Percentiles rank a stretch among this genome's conserved stretches.
Conservation (phyloP, 1,140 invertebrate species). For the Fopius arisanus region DNA sequence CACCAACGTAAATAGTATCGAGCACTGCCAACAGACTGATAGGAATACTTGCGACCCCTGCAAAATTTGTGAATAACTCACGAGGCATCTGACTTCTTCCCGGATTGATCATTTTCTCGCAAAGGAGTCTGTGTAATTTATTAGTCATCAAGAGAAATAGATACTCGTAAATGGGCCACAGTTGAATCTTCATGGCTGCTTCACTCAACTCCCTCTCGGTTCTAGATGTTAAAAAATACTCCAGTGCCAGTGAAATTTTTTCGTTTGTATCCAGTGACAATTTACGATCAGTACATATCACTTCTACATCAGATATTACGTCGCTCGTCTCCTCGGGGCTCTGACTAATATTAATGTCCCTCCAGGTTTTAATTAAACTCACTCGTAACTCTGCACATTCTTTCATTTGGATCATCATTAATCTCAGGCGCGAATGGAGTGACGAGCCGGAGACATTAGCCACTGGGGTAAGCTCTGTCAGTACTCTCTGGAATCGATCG, state of each 20-base stretch:
- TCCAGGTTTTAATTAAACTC: slow-evolving; percentile 42
- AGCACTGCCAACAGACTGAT: slow-evolving; percentile 45
- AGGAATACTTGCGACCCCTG: slow-evolving; percentile 49
- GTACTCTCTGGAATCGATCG: slow-evolving; percentile 33
- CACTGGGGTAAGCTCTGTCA: slow-evolving; percentile 33
- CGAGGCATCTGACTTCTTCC: not conserved
- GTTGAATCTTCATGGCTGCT: slow-evolving; percentile 35
- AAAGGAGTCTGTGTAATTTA: slow-evolving; percentile 42
- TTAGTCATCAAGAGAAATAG: slow-evolving; percentile 46
- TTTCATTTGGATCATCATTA: slow-evolving; percentile 34
- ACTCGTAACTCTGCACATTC: slow-evolving; percentile 30
- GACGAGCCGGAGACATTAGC: slow-evolving; percentile 6
- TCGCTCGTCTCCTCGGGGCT: not conserved
- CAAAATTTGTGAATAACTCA: slow-evolving; percentile 27
- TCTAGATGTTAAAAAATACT: slow-evolving; percentile 24
- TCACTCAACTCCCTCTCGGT: slow-evolving; percentile 16
- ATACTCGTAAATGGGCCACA: slow-evolving; percentile 63
- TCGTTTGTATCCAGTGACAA: slow-evolving; percentile 26
- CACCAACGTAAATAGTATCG: slow-evolving; percentile 31
- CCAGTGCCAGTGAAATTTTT: slow-evolving; percentile 16
- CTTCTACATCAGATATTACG: not conserved
- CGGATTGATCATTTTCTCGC: slow-evolving; percentile 10
- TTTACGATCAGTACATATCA: slow-evolving; percentile 25
- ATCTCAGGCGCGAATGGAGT: slow-evolving; percentile 35
- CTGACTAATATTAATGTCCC: slow-evolving; percentile 28